phyloP scores from a whole-genome alignment of 2,113 vertebrate genomes.

The Paedocypris sp. region DNA sequence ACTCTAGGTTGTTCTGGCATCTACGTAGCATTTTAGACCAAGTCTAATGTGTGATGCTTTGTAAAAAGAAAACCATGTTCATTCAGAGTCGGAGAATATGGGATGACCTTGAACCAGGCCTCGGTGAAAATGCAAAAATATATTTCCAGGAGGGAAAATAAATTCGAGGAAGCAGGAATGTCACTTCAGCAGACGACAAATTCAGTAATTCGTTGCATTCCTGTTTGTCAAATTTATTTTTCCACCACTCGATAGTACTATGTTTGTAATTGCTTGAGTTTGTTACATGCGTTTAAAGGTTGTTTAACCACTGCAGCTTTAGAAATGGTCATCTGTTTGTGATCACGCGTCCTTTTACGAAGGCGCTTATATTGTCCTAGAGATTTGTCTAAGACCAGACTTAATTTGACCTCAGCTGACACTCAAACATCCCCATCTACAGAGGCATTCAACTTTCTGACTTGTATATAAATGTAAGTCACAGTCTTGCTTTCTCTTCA shows the following conservation, averaged over 20 bases:
- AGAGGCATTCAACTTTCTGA: neutral
- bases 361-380: neutral
- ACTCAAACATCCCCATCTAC: neutral
- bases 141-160: neutral
- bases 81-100: constrained; percentile 1
- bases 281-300: neutral
- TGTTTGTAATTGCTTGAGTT: neutral
- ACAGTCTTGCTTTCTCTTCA: neutral
- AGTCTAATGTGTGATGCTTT: neutral
- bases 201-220: neutral
- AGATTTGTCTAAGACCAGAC: neutral
- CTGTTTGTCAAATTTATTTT: neutral
- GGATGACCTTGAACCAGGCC: constrained; percentile 3
- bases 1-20: neutral
- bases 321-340: neutral
- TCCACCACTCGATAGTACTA: neutral
- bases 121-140: neutral
- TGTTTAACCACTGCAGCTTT: neutral
- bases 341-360: neutral
- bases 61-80: constrained; percentile 7
- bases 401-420: neutral
- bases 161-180: neutral
- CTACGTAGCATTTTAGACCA: neutral
- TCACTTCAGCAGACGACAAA: neutral
- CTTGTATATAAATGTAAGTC: neutral